These are phyloP conservation scores for Autographa pulchrina DNA, from an alignment of 2,888 invertebrate species.

Conservation along the genomic window DNA sequence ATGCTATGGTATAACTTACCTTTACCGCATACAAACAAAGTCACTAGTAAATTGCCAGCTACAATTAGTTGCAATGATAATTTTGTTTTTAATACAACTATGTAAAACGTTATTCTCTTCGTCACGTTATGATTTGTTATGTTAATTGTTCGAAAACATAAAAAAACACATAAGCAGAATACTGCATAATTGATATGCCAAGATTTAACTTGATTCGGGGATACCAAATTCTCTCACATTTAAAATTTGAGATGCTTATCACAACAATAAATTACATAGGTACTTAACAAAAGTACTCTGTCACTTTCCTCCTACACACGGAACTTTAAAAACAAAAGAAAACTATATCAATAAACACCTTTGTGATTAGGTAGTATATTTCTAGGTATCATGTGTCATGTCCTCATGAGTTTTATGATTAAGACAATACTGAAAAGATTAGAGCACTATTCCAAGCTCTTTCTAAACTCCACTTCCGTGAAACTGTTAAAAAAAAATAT, in stretches of 20 bases:
- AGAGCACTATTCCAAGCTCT: background rate
- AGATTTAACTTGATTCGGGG: too few species aligned
- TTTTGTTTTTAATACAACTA: too few species aligned
- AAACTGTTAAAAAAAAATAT: background rate
- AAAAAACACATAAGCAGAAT: too few species aligned
- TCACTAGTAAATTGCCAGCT: background rate
- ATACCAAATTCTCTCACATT: too few species aligned
- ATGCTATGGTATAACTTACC: slow-evolving; percentile 19
- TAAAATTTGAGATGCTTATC: too few species aligned
- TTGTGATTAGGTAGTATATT: background rate
- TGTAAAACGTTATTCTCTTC: too few species aligned
- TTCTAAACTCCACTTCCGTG: background rate
- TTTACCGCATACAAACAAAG: slow-evolving; percentile 8
- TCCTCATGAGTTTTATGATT: background rate
- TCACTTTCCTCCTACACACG: background rate
- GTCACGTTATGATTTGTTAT: too few species aligned
- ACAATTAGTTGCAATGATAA: background rate
- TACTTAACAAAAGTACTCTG: too few species aligned
- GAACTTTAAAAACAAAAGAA: background rate
- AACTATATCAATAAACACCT: background rate
- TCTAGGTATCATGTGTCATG: background rate
- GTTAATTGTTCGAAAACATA: too few species aligned
- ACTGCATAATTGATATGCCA: too few species aligned
- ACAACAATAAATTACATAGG: too few species aligned
- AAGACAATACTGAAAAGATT: background rate